Evolutionary conservation across 2,113 vertebrate species (phyloP), one percentile per base, ranked within the genome.

Genomic region (Phodopus roborovskii): DNA sequence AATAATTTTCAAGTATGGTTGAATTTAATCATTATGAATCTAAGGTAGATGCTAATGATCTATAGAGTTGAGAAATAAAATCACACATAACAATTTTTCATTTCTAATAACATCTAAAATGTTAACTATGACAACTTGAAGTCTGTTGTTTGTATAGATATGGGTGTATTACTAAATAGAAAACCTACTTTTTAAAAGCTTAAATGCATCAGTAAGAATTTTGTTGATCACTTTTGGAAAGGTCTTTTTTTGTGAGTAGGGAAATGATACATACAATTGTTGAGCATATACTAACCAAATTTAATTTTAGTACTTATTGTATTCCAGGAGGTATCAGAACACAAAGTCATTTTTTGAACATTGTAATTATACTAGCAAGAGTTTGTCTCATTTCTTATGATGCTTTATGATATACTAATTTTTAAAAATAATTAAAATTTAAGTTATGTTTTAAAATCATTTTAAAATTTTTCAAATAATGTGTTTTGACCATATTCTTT

Each of bases 281-380:
- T 88, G 91, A 92, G 20, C 73, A 66, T 94, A 84, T 92, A 45
- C 60, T 91, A 81, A 96, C 70, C 92, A 81, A 96, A 62, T 71
- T 6, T 90, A 82, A 83, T 96, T 87, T 94, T 84, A 93, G 89
- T 91, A 90, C 36, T 92, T 60, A 84, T 6, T 92, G 3, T 74
- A 60, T 71, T 9, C 33, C 90, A 60, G 70, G 84, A 88, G 70
- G 36, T 73, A 92, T 28, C 12, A 95, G 60, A 85, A 75, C 39
- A 85, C 5, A 74, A 64, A 96, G 48, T 85, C 36, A n/a, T 73
- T 20, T 91, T 79, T 74, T 82, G 62, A 90, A 73, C 7, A 66
- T 22, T 70, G 20, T 74, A 73, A 88, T 77, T 58, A 88, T 45
- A 42, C 75, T 70, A 92, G 45, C 11, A 83, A 60, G 88, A 48